These are phyloP conservation scores for Myotis pilosus DNA, from an alignment of 2,797 vertebrate species.

Conservation along the genomic window DNA sequence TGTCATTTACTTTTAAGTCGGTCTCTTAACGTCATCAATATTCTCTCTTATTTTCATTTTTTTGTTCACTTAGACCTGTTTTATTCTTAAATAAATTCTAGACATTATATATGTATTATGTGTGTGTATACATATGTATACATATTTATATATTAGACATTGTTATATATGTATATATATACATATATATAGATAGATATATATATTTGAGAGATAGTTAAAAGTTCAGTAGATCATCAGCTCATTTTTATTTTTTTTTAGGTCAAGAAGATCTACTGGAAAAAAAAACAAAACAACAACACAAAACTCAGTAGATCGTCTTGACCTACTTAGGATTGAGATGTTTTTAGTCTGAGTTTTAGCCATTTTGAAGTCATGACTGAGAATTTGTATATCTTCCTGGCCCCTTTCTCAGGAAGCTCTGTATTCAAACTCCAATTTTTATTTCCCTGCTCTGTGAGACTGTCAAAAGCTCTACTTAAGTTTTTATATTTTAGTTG, in stretches of 20 bases:
- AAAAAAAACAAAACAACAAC: too few species aligned
- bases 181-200: too few species aligned
- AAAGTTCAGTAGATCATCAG: background rate
- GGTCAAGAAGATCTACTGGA: too few species aligned
- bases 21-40: background rate
- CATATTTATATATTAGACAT: background rate
- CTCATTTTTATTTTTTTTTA: too few species aligned
- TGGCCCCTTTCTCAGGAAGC: background rate
- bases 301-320: background rate
- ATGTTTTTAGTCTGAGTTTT: background rate
- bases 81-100: background rate
- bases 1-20: background rate
- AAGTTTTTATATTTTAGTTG: background rate
- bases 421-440: background rate
- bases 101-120: background rate
- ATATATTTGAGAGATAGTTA: background rate
- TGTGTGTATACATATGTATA: background rate
- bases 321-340: background rate
- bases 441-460: background rate
- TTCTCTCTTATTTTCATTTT: background rate
- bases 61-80: background rate
- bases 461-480: background rate
- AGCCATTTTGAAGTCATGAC: background rate
- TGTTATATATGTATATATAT: background rate
- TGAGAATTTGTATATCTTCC: background rate